Evolutionary conservation across 1,140 invertebrate species (phyloP).

Genomic region (Danaus melanippus): DNA sequence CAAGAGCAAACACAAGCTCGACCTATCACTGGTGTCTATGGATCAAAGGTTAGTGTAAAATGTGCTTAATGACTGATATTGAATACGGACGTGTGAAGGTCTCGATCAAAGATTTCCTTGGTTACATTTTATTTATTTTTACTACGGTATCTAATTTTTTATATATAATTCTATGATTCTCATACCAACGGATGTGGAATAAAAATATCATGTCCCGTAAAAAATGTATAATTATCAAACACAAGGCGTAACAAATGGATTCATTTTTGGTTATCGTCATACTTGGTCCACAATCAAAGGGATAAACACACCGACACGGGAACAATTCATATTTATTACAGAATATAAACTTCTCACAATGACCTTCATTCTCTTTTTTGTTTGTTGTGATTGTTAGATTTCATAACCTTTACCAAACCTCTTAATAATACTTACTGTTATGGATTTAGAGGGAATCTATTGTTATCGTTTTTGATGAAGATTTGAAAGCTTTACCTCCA

Average conservation of each 20-base stretch:
- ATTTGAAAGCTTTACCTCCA: not conserved
- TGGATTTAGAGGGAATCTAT: not conserved
- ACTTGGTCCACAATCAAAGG: constrained; percentile 12
- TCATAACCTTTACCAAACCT: constrained; percentile 1
- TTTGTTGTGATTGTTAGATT: not conserved
- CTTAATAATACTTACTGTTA: not conserved
- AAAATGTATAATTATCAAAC: constrained; percentile 22
- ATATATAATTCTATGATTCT: no score
- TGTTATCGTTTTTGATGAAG: not conserved
- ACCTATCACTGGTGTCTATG: constrained; percentile 96
- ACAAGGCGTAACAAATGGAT: constrained; percentile 20
- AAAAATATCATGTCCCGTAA: constrained; percentile 15
- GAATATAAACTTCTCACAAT: not conserved
- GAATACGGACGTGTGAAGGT: no score
- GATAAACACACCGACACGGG: constrained; percentile 25
- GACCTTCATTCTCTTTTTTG: no score
- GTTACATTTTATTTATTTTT: no score
- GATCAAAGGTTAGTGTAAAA: constrained; percentile 84
- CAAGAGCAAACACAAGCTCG: constrained; percentile 98
- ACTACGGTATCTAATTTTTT: no score
- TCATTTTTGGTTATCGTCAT: constrained; percentile 19
- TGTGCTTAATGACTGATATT: no score
- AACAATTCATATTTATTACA: constrained; percentile 20
- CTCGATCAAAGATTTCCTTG: no score
- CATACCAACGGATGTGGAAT: no score